Conservation (phyloP, 1,140 invertebrate genomes). For the Ruditapes philippinarum region DNA sequence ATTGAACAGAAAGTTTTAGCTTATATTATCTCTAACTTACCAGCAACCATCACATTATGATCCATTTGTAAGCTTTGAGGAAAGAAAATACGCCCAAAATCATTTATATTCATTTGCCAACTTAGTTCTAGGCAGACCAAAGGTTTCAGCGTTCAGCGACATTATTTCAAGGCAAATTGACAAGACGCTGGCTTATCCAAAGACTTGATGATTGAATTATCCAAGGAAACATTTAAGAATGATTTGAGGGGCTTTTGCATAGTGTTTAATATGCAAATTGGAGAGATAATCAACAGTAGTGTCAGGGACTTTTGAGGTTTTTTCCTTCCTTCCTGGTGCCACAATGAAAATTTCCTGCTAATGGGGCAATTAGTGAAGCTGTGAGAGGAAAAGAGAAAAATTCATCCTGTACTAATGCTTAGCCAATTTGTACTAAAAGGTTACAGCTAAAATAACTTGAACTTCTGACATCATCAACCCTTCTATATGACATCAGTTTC, state of each 20-base stretch:
- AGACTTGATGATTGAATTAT: constrained; percentile 38
- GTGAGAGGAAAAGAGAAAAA: not conserved
- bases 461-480: no score
- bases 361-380: not conserved
- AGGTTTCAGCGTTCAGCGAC: not conserved
- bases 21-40: no score
- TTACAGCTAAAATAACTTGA: no score
- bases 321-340: no score
- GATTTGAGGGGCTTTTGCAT: not conserved
- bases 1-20: no score
- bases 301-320: not conserved
- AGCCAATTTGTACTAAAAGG: no score
- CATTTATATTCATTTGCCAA: not conserved
- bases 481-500: no score
- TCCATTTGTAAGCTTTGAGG: not conserved
- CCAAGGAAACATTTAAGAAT: constrained; percentile 30
- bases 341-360: not conserved
- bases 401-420: no score
- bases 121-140: not conserved
- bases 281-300: not conserved
- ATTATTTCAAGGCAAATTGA: constrained; percentile 43
- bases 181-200: constrained; percentile 24
- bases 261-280: constrained; percentile 32
- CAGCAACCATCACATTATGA: not conserved
- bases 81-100: not conserved